These are phyloP conservation scores for Drosophila repleta DNA, from an alignment of 1,140 invertebrate species.

Conservation along the genomic window DNA sequence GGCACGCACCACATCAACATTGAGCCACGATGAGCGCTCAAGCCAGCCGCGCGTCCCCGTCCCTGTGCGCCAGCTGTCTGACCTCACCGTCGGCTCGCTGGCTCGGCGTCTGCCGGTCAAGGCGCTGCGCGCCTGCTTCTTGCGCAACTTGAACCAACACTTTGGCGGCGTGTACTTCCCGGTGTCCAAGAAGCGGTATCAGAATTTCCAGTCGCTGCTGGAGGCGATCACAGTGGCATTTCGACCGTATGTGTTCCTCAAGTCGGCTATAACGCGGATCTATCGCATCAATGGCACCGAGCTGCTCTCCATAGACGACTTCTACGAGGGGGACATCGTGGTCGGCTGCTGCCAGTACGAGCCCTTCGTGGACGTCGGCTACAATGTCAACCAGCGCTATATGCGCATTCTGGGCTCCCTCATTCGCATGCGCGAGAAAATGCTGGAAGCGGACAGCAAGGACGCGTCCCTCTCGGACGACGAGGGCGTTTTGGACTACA, in stretches of 20 bases:
- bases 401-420: constrained; percentile 1
- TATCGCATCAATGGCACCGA: constrained; percentile 31
- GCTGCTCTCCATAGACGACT: constrained; percentile 3
- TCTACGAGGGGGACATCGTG: constrained; percentile 27
- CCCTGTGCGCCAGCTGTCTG: neutral
- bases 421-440: neutral
- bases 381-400: constrained; percentile 13
- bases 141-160: constrained; percentile 27
- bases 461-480: too few relatives aligned
- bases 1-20: neutral
- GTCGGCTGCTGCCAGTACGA: constrained; percentile 41
- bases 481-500: neutral
- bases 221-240: constrained; percentile 24
- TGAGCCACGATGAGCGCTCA: too few relatives aligned
- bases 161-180: constrained; percentile 30
- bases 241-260: neutral
- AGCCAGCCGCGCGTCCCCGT: too few relatives aligned
- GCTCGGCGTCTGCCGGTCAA: neutral
- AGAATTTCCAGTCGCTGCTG: constrained; percentile 1
- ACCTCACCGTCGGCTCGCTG: neutral
- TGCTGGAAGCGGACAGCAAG: neutral
- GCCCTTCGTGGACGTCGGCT: constrained; percentile 6
- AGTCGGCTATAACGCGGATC: constrained; percentile 25
- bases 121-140: constrained; percentile 25
- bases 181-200: constrained; percentile 15